Conservation (phyloP, 2,113 vertebrate genomes). For the sheep (Ovis aries) region DNA sequence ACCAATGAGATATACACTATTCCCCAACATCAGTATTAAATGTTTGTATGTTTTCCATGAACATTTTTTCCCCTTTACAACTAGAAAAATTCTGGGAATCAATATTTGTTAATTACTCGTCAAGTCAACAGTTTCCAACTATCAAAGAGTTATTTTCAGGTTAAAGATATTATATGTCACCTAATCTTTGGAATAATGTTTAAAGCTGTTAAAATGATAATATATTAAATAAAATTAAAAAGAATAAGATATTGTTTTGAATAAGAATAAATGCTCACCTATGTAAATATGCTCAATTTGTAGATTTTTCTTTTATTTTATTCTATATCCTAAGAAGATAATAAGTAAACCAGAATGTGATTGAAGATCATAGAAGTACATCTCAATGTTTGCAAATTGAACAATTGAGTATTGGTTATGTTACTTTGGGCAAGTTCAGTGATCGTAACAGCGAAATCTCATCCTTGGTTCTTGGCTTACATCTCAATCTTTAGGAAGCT, state of each 20-base stretch:
- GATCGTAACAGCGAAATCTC: conserved; percentile 66
- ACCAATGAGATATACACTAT: background rate
- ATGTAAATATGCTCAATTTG: background rate
- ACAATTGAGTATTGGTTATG: conserved; percentile 50
- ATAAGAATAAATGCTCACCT: background rate
- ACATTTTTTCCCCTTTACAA: background rate
- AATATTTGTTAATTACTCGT: background rate
- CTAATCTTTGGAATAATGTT: background rate
- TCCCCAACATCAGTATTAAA: background rate
- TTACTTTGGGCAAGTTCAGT: conserved; percentile 66
- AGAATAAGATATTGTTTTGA: background rate
- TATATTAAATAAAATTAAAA: background rate
- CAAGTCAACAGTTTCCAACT: background rate
- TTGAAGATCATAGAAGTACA: conserved; percentile 49
- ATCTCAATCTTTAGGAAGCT: conserved; percentile 73
- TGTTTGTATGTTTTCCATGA: background rate
- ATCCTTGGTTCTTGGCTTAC: conserved; percentile 66
- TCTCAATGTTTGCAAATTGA: conserved; percentile 64
- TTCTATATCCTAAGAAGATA: background rate
- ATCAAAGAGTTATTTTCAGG: background rate
- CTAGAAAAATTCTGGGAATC: background rate
- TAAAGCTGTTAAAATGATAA: background rate
- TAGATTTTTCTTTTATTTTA: background rate
- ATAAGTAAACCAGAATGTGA: conserved; percentile 29
- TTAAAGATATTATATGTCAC: background rate